Base-by-base conservation (phyloP, 1,140 invertebrate species). In the Thereuonema tuberculata region DNA sequence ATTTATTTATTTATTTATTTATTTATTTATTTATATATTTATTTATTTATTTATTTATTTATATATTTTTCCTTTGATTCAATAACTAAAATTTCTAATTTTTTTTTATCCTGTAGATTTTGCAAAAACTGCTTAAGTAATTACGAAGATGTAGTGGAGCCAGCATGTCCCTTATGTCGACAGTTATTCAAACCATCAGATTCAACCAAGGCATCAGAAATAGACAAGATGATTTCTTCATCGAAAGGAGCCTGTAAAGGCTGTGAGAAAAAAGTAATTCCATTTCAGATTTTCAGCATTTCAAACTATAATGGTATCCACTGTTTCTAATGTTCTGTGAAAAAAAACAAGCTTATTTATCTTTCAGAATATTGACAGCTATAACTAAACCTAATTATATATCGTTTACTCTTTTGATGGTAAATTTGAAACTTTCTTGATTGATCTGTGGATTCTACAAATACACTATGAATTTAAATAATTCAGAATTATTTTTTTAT, bases 221-320 rank as follows among this genome's bases (percentile, higher is more conserved):
- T 62, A 37, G 31, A 61, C 26, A 5, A 26, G 21, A 14, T 26
- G 14, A 47, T 47, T 54, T 48, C 12, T 47, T 5, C 5, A n/a
- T 43, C 21, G 61, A 60, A 57, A 63, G 59, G 60, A 60, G 61
- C 48, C 57, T 64, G 21, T 62, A 65, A 43, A 59, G 66, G 26
- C 47, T 65, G 24, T 26, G 62, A 28, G 62, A 65, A 31, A 60
- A 63, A 43, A 57, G 54, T 52, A 52, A 20, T n/a, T n/a, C n/a
- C n/a, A n/a, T n/a, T n/a, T n/a, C 12, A n/a, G n/a, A 43, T n/a
- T 43, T 12, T 43, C 12, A 43, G n/a, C n/a, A 43, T 12, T 12
- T 43, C n/a, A 43, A 43, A 43, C n/a, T 43, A 43, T 12, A 12
- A 43, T 12, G n/a, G 37, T 43, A 43, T 12, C 12, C n/a, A 43